Conservation (phyloP, 2,113 vertebrate genomes). For the Chrysochloris asiatica region DNA sequence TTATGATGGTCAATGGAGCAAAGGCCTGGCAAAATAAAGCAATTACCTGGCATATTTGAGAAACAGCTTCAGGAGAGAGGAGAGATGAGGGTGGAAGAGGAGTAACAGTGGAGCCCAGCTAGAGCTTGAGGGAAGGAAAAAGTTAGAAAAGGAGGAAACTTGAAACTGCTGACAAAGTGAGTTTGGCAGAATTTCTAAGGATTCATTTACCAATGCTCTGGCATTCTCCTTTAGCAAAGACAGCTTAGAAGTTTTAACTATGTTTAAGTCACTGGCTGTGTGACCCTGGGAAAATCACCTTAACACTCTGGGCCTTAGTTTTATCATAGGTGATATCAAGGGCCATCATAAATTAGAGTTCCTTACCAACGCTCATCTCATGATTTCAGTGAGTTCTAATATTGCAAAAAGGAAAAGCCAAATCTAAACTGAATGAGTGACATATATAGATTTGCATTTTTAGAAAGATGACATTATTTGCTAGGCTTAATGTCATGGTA, state of each 20-base stretch:
- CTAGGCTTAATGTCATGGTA: neutral
- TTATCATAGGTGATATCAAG: neutral
- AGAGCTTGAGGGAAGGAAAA: neutral
- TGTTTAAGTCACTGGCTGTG: neutral
- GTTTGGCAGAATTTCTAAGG: neutral
- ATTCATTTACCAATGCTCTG: slow-evolving; percentile 6
- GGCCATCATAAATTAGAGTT: neutral
- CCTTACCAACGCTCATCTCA: neutral
- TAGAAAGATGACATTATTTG: slow-evolving; percentile 25
- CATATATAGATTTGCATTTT: slow-evolving; percentile 25
- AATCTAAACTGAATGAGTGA: slow-evolving; percentile 1
- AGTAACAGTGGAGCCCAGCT: neutral
- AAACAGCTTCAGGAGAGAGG: neutral
- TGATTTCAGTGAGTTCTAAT: slow-evolving; percentile 1
- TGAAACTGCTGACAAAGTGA: neutral
- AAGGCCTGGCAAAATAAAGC: slow-evolving; percentile 24
- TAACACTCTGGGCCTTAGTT: neutral
- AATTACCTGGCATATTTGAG: neutral
- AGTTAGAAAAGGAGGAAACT: neutral
- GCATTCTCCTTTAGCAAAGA: neutral
- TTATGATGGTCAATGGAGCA: neutral
- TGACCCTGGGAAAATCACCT: neutral
- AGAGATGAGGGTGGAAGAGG: neutral
- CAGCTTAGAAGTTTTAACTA: neutral
- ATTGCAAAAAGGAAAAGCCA: slow-evolving; percentile 36